Conservation (phyloP, 2,888 invertebrate species). For the Dynastes tityus region DNA sequence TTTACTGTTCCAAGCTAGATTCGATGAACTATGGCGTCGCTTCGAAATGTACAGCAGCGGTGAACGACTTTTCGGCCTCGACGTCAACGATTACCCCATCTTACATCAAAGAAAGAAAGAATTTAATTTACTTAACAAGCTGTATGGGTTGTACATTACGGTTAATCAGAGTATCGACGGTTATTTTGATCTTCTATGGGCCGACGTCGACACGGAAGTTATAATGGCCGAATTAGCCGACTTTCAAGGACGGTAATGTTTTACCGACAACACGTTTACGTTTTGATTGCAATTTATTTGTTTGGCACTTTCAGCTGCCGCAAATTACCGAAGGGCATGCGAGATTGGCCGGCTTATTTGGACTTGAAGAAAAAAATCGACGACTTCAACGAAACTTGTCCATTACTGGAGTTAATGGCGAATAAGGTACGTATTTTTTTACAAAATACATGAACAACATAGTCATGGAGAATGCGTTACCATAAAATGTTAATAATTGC, state of each 20-base stretch:
- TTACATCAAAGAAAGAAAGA: constrained; percentile 87
- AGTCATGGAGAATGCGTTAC: background rate
- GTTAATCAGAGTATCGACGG: constrained; percentile 91
- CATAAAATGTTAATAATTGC: constrained; percentile 34
- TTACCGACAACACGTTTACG: background rate
- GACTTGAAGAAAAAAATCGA: constrained; percentile 92
- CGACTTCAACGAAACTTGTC: constrained; percentile 91
- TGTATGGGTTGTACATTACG: constrained; percentile 85
- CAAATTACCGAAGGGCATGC: constrained; percentile 87
- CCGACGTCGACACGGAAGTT: constrained; percentile 85
- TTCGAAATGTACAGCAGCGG: constrained; percentile 89
- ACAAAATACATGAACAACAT: background rate
- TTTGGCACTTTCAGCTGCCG: constrained; percentile 73
- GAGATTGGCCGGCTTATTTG: constrained; percentile 90
- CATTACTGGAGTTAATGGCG: constrained; percentile 89
- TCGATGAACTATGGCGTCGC: constrained; percentile 87
- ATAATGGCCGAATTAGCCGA: constrained; percentile 87
- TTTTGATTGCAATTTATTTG: no score
- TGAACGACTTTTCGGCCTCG: constrained; percentile 88
- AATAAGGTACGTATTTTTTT: constrained; percentile 74
- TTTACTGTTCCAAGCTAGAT: constrained; percentile 83
- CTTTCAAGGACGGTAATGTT: constrained; percentile 82
- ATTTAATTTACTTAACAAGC: constrained; percentile 86
- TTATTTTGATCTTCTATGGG: constrained; percentile 90
- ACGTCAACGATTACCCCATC: constrained; percentile 87